Evolutionary conservation across 64 coral and sea anemone species (phyloP), one percentile per base, ranked within the genome.

Genomic region (Porites australiensis): DNA sequence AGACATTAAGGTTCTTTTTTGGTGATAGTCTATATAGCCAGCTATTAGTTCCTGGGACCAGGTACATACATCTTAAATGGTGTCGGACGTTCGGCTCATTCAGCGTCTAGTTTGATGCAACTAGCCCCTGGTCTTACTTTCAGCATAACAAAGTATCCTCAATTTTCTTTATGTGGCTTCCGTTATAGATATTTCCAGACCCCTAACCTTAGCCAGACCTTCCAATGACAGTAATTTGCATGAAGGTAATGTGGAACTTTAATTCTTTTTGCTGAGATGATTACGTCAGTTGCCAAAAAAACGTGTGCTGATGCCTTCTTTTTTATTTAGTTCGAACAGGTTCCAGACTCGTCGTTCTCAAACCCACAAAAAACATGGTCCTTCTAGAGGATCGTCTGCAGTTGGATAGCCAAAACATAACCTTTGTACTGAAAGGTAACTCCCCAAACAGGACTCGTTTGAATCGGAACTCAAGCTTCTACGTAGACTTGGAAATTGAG

Each of bases 131-230:
- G 27, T 37, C 27, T 37, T 37, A 37, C 27, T 37, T 37, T 37
- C 27, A 37, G 27, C 27, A 1, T 1, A 70, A 23, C 23, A 9
- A 2, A 16, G 58, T 11, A 72, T 52, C 21, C 48, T 12, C 50
- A 3, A 37, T 8, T 66, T 8, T 23, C 54, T 9, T 55, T 82
- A 0, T 53, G 7, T 19, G 64, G 0, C 13, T 68, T 20, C 48
- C 18, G 46, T 74, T 67, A 11, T 71, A 96, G 94, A 96, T 74
- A 89, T 96, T 83, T 96, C 94, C 27, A 88, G 52, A 15, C 94
- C 94, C 43, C 77, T 96, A 21, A 55, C 71, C 46, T 45, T 84
- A n/a, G 77, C 58, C 84, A 49, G 69, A 11, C 37, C 15, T 4
- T 45, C 10, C 9, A 68, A 68, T 27, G 45, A 52, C 20, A 84